Evolutionary conservation across 2,888 invertebrate genomes (phyloP).

Genomic region (Drepana falcataria): DNA sequence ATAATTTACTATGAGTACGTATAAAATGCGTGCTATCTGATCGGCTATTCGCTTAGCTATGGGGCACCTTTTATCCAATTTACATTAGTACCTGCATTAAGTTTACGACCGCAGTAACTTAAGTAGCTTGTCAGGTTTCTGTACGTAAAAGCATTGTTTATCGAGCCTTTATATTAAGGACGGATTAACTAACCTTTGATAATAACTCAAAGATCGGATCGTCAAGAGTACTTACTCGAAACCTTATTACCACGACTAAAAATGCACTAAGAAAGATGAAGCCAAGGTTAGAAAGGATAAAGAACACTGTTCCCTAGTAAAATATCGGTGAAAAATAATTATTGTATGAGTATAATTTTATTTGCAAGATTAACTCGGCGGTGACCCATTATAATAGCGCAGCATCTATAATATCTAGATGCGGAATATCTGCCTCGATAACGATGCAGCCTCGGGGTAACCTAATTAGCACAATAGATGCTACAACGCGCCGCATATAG

Average conservation of each 20-base stretch:
- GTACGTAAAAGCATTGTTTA: too few relatives aligned
- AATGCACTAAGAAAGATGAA: too few relatives aligned
- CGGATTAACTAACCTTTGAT: too few relatives aligned
- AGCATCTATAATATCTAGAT: constrained; percentile 35
- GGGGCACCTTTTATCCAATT: background rate
- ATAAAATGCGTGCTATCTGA: background rate
- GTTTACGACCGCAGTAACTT: too few relatives aligned
- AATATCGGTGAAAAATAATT: too few relatives aligned
- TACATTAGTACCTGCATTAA: background rate
- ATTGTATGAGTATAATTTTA: too few relatives aligned
- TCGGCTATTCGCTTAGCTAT: background rate
- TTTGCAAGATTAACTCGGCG: background rate
- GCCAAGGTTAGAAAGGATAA: too few relatives aligned
- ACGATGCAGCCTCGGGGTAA: constrained; percentile 38
- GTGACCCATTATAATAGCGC: constrained; percentile 37
- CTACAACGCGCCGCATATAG: constrained; percentile 13
- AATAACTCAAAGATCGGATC: too few relatives aligned
- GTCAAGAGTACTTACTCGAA: too few relatives aligned
- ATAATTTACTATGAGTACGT: background rate
- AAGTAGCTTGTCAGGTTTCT: background rate
- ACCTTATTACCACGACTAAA: too few relatives aligned
- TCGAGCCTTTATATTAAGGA: too few relatives aligned
- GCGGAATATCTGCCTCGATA: constrained; percentile 55
- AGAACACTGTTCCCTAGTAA: too few relatives aligned
- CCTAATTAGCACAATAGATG: constrained; percentile 32